These are phyloP conservation scores for Dicyrtoma fusca DNA, from an alignment of 2,888 invertebrate species.

Conservation along the genomic window DNA sequence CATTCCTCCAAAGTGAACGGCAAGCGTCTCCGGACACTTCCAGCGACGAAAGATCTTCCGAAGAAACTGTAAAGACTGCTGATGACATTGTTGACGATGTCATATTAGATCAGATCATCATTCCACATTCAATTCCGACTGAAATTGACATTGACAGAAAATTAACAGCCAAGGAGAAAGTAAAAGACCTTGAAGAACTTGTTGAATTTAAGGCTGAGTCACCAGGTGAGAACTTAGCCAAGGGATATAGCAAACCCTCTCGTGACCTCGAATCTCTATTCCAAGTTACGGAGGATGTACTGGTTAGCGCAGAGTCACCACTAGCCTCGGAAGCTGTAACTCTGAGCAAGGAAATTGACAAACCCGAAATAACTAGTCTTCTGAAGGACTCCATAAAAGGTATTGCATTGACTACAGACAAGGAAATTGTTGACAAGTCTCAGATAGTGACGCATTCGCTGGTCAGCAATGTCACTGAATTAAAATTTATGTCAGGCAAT, in stretches of 20 bases:
- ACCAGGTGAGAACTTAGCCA: neutral
- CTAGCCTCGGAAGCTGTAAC: too few species aligned
- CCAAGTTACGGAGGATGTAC: too few species aligned
- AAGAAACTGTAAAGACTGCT: conserved; percentile 35
- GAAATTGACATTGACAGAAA: neutral
- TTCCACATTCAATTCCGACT: too few species aligned
- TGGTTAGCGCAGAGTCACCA: too few species aligned
- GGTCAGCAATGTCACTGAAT: too few species aligned
- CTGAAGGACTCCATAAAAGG: neutral
- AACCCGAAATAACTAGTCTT: neutral
- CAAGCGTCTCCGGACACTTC: conserved; percentile 48
- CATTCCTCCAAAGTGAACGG: neutral
- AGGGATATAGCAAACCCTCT: too few species aligned
- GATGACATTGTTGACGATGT: conserved; percentile 15
- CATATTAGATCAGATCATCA: too few species aligned
- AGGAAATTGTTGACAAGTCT: neutral
- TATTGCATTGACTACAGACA: neutral
- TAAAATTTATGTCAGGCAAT: too few species aligned
- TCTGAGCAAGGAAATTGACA: neutral
- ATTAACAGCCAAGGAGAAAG: conserved; percentile 25
- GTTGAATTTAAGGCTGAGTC: conserved; percentile 11
- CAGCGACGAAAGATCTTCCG: conserved; percentile 39
- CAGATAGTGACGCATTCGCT: too few species aligned
- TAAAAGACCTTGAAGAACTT: conserved; percentile 28
- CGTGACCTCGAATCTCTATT: too few species aligned